phyloP scores from a whole-genome alignment of 2,797 vertebrate genomes.

The Salarias fasciatus region DNA sequence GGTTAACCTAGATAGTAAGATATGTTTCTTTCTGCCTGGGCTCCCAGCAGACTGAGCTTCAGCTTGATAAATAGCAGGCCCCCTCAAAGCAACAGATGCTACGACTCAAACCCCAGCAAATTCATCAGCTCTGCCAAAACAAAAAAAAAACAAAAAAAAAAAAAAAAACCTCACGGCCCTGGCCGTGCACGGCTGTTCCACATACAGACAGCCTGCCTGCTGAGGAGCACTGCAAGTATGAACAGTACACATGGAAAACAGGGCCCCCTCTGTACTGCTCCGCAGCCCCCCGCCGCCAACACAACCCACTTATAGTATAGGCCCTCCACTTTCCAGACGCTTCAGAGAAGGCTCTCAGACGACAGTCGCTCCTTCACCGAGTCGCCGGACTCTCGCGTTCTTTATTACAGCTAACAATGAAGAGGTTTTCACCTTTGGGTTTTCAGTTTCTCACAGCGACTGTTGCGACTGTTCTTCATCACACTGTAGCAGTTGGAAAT shows the following conservation, averaged over 20 bases:
- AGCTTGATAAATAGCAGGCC: conserved; percentile 80
- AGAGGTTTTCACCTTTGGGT: conserved; percentile 5
- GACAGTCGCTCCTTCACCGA: conserved; percentile 17
- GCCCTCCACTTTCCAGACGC: conserved; percentile 37
- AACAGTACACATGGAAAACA: conserved; percentile 59
- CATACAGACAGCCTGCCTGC: conserved; percentile 59
- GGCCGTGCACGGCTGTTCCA: conserved; percentile 60
- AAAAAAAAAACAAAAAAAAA: conserved; percentile 21
- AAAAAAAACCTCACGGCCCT: conserved; percentile 33
- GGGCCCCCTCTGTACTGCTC: conserved; percentile 36
- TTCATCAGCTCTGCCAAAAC: conserved; percentile 53
- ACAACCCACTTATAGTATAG: conserved; percentile 42
- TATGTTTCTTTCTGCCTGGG: conserved; percentile 62
- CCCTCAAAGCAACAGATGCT: conserved; percentile 79
- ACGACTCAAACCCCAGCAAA: conserved; percentile 68
- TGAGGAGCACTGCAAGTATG: conserved; percentile 40
- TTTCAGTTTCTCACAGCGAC: conserved; percentile 6
- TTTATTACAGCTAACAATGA: conserved; percentile 14
- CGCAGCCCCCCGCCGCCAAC: conserved; percentile 22
- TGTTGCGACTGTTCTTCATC: conserved; percentile 41
- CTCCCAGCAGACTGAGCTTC: conserved; percentile 70
- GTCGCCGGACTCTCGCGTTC: conserved; percentile 7
- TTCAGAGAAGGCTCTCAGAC: conserved; percentile 19
- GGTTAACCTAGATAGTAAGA: conserved; percentile 74
- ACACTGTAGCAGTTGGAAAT: conserved; percentile 25